Conservation (phyloP, 2,113 vertebrate genomes). For the Burhinus bistriatus region DNA sequence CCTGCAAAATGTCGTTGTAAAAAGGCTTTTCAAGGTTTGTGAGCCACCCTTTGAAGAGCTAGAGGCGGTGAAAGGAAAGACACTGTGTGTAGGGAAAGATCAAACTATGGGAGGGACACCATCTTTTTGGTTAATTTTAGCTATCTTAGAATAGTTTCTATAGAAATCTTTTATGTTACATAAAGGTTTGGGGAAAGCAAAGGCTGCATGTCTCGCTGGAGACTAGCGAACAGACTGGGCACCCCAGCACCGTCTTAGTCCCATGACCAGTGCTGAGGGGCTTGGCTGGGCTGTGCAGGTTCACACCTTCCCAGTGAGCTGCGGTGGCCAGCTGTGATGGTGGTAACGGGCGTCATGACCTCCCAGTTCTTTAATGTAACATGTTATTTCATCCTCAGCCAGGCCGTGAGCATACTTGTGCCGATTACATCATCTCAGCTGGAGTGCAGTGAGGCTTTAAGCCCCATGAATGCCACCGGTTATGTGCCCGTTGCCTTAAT, state of each 20-base stretch:
- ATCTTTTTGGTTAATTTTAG: background rate
- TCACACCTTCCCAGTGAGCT: background rate
- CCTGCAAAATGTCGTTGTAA: background rate
- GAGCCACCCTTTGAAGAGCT: background rate
- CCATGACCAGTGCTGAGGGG: background rate
- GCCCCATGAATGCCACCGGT: background rate
- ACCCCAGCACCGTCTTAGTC: background rate
- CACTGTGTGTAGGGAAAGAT: background rate
- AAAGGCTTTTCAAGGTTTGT: background rate
- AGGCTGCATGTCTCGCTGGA: background rate
- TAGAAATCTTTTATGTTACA: background rate
- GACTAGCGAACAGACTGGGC: background rate
- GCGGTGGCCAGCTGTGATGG: background rate
- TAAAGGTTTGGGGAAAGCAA: background rate
- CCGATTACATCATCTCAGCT: background rate
- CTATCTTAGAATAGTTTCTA: background rate
- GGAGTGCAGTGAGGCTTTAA: background rate
- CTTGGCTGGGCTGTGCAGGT: rapidly evolving
- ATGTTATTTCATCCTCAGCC: background rate
- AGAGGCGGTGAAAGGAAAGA: background rate
- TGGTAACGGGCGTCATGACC: background rate
- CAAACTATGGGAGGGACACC: background rate
- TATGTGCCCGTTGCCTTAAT: background rate
- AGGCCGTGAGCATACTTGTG: background rate
- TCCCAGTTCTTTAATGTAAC: background rate